Conservation (phyloP, 2,113 vertebrate genomes). For the Lichenostomus cassidix region DNA sequence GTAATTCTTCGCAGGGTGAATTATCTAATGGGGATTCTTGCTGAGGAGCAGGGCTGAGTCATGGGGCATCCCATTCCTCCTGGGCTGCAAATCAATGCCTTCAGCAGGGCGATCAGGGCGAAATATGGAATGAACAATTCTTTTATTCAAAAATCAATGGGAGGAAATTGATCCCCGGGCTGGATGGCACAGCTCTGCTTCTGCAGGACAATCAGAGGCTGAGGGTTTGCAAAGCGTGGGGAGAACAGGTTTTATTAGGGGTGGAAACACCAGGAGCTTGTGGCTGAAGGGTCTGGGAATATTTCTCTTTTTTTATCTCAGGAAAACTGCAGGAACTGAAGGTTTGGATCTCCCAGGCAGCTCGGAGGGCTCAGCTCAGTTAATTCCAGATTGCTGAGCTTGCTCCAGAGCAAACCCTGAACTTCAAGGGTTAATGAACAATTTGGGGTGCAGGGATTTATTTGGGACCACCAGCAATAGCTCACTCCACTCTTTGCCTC, state of each 20-base stretch:
- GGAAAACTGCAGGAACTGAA: neutral
- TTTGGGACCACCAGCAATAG: neutral
- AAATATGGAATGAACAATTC: neutral
- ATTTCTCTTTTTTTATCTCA: neutral
- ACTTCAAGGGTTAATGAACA: neutral
- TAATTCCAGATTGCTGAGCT: neutral
- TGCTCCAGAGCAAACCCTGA: neutral
- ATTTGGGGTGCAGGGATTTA: neutral
- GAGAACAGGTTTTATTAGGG: neutral
- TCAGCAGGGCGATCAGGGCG: slow-evolving; percentile 1
- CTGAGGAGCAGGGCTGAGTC: slow-evolving; percentile 9
- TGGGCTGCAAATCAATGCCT: neutral
- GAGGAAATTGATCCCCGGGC: neutral
- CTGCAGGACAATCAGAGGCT: neutral
- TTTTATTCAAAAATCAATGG: slow-evolving; percentile 41
- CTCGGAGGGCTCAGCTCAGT: neutral
- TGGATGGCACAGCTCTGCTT: neutral
- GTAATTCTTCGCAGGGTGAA: slow-evolving; percentile 10
- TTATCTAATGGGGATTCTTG: slow-evolving; percentile 16
- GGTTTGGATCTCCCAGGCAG: neutral
- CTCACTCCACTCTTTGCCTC: neutral
- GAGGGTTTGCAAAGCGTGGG: neutral
- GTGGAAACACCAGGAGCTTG: neutral
- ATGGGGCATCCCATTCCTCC: neutral
- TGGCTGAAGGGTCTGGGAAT: neutral